Conservation (phyloP, 2,113 vertebrate genomes). For the Phaethon lepturus region DNA sequence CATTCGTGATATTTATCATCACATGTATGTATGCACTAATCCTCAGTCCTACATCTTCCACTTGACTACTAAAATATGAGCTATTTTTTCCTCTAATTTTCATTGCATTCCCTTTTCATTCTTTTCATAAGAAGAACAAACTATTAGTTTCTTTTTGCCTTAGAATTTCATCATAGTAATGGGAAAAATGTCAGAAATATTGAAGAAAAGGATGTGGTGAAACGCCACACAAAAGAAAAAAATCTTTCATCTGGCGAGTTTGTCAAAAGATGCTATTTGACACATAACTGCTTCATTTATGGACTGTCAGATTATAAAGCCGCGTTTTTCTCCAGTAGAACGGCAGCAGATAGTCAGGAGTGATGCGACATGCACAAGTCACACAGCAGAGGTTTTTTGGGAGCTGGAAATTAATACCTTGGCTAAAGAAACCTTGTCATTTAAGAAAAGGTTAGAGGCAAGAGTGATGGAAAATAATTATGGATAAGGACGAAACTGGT, state of each 20-base stretch:
- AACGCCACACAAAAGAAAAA: neutral
- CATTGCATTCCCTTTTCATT: neutral
- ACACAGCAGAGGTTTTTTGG: neutral
- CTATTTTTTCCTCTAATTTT: neutral
- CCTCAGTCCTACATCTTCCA: neutral
- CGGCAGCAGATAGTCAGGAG: neutral
- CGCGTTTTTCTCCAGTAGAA: neutral
- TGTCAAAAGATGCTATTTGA: neutral
- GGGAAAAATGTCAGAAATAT: conserved; percentile 3
- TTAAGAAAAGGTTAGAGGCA: neutral
- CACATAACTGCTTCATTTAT: neutral
- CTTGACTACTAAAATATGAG: neutral
- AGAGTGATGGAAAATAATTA: neutral
- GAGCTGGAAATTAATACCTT: neutral
- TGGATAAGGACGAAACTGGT: neutral
- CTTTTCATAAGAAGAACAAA: neutral
- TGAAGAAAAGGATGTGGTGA: neutral
- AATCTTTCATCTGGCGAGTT: neutral
- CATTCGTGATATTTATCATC: neutral
- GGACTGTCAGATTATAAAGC: neutral
- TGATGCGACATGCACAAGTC: neutral
- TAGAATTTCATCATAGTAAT: neutral
- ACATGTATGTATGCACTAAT: no score
- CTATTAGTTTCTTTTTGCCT: neutral
- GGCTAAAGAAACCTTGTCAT: neutral